These are phyloP conservation scores for Ennomos erosarius DNA, from an alignment of 2,888 invertebrate genomes.

Conservation along the genomic window DNA sequence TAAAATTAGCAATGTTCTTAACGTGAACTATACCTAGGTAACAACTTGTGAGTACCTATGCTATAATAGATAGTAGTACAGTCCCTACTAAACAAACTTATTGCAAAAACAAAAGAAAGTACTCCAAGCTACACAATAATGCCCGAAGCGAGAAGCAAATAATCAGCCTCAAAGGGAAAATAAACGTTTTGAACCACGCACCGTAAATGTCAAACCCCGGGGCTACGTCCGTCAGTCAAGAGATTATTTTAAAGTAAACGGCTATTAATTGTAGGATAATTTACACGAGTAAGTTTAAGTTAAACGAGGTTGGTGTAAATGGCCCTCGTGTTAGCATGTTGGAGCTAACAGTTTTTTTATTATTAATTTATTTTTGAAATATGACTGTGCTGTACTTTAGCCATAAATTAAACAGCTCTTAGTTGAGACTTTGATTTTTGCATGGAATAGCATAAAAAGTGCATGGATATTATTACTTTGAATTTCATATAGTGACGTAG, in stretches of 20 bases:
- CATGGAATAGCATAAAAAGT: too few species aligned
- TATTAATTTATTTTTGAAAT: too few species aligned
- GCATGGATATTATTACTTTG: too few species aligned
- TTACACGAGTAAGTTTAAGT: constrained; percentile 54
- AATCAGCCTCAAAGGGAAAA: constrained; percentile 38
- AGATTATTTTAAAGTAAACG: constrained; percentile 63
- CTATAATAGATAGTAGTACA: too few species aligned
- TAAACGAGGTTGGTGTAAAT: constrained; percentile 30
- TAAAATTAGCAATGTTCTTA: too few species aligned
- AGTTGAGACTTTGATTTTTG: too few species aligned
- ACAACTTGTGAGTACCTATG: too few species aligned
- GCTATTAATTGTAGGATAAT: constrained; percentile 66
- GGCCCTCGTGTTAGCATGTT: constrained; percentile 12
- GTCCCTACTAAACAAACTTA: not conserved
- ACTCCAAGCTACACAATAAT: constrained; percentile 3
- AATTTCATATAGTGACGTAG: too few species aligned
- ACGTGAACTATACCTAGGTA: too few species aligned
- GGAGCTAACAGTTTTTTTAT: too few species aligned
- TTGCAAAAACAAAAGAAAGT: constrained; percentile 10
- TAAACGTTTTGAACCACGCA: constrained; percentile 25
- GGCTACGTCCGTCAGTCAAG: constrained; percentile 50
- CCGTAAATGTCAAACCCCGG: constrained; percentile 43
- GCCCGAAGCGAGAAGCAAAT: constrained; percentile 27
- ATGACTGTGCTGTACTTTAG: too few species aligned
- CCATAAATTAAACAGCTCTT: too few species aligned